Evolutionary conservation across 2,888 invertebrate species (phyloP).

Genomic region (Clanis bilineata): DNA sequence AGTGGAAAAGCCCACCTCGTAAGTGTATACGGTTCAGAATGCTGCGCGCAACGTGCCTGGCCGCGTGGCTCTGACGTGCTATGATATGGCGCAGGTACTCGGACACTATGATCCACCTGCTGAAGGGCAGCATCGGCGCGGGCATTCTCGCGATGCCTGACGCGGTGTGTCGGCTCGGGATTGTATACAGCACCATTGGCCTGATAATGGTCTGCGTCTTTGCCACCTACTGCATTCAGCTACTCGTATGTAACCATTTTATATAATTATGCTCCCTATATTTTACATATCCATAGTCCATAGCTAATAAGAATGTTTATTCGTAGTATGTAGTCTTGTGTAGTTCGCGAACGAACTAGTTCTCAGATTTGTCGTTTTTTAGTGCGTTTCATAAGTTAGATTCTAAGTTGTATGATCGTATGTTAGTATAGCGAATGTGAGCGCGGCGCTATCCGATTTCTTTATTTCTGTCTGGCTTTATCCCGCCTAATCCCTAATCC

Average conservation of each 20-base stretch:
- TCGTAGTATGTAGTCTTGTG: too few relatives aligned
- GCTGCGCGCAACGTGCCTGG: not conserved
- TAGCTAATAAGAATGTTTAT: too few relatives aligned
- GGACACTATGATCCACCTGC: slow-evolving; percentile 93
- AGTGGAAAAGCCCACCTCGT: slow-evolving; percentile 87
- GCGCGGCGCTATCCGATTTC: too few relatives aligned
- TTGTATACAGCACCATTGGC: slow-evolving; percentile 83
- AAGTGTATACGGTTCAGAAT: slow-evolving; percentile 49
- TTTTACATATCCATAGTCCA: not conserved
- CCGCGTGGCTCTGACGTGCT: slow-evolving; percentile 21
- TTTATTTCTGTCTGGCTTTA: too few relatives aligned
- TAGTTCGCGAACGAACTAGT: too few relatives aligned
- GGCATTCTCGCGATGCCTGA: slow-evolving; percentile 96
- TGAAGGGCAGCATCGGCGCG: slow-evolving; percentile 96
- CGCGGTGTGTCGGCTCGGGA: slow-evolving; percentile 76
- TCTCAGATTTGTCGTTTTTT: too few relatives aligned
- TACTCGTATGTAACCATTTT: slow-evolving; percentile 78
- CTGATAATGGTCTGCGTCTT: slow-evolving; percentile 84
- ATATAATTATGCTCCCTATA: not conserved
- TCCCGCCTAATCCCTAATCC: too few relatives aligned
- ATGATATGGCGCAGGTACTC: slow-evolving; percentile 83
- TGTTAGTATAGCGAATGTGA: too few relatives aligned
- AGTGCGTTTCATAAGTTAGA: too few relatives aligned
- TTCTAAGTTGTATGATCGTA: too few relatives aligned
- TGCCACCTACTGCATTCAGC: slow-evolving; percentile 88